A percentile compares a stretch with the other conserved stretches of the same genome.
Conservation (phyloP, 2,888 invertebrate genomes). For the Meloe dianella region DNA sequence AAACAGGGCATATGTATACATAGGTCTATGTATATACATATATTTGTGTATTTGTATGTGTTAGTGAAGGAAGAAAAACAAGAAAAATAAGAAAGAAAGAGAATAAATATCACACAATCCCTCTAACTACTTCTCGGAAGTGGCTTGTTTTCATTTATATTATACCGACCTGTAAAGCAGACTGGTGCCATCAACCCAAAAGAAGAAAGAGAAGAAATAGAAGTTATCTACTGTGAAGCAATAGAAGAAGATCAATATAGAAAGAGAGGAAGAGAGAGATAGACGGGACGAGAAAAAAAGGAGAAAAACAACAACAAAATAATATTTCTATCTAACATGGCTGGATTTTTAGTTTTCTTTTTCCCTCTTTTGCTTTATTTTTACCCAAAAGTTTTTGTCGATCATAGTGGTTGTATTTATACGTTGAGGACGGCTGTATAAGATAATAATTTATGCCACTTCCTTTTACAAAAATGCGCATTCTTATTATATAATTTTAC, state of each 20-base stretch:
- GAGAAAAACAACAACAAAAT: neutral
- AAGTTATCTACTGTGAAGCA: conserved; percentile 3
- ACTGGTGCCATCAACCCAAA: neutral
- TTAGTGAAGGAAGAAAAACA: neutral
- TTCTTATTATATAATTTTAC: neutral
- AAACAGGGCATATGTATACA: conserved; percentile 19
- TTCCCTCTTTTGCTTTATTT: neutral
- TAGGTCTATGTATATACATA: neutral
- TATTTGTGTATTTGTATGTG: neutral
- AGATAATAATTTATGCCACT: conserved; percentile 17
- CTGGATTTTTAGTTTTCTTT: conserved; percentile 11
- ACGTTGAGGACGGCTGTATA: neutral
- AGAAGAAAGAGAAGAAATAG: neutral
- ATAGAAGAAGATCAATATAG: neutral
- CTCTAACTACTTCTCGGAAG: conserved; percentile 35
- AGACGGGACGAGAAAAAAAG: too few species aligned
- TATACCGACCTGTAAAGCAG: conserved; percentile 11
- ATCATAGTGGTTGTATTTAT: neutral
- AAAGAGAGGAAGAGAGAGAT: too few species aligned
- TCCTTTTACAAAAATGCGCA: neutral
- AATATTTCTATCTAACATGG: conserved; percentile 20
- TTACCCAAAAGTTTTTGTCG: neutral
- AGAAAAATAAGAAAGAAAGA: neutral
- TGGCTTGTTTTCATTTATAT: conserved; percentile 20
- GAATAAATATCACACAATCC: conserved; percentile 13